Conservation (phyloP, 1,140 invertebrate genomes). For the Maconellicoccus hirsutus region DNA sequence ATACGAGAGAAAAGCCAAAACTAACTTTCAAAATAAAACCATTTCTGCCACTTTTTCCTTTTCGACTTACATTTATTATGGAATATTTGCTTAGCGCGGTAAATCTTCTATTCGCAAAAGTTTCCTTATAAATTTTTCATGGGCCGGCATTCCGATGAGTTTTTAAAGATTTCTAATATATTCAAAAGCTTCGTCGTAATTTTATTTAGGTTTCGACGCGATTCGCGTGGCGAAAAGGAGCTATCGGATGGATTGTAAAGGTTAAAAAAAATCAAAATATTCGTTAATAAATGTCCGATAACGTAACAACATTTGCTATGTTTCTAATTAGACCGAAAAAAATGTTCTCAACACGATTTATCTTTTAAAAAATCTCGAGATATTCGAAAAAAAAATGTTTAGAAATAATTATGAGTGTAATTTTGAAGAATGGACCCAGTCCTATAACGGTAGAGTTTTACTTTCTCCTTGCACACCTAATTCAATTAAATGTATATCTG, state of each 20-base stretch:
- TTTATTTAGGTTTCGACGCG: not conserved
- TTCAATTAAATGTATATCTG: too few relatives aligned
- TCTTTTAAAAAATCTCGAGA: too few relatives aligned
- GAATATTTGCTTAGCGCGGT: not conserved
- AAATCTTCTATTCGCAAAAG: not conserved
- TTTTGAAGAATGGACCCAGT: too few relatives aligned
- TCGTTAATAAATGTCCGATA: not conserved
- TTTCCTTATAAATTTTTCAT: constrained; percentile 5
- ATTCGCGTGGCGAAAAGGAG: not conserved
- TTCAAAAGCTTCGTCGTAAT: not conserved
- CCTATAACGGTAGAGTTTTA: too few relatives aligned
- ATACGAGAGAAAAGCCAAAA: not conserved
- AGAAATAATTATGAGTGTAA: too few relatives aligned
- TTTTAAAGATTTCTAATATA: constrained; percentile 1
- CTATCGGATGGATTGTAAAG: not conserved
- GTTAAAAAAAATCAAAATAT: not conserved
- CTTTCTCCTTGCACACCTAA: too few relatives aligned
- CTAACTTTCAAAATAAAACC: not conserved
- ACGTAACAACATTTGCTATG: not conserved
- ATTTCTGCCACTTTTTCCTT: not conserved
- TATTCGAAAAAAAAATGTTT: too few relatives aligned
- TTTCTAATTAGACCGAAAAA: too few relatives aligned
- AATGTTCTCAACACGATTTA: too few relatives aligned
- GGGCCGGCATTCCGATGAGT: not conserved
- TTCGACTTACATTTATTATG: constrained; percentile 9